Evolutionary conservation across 2,113 vertebrate species (phyloP).

Genomic region (Helogale parvula): DNA sequence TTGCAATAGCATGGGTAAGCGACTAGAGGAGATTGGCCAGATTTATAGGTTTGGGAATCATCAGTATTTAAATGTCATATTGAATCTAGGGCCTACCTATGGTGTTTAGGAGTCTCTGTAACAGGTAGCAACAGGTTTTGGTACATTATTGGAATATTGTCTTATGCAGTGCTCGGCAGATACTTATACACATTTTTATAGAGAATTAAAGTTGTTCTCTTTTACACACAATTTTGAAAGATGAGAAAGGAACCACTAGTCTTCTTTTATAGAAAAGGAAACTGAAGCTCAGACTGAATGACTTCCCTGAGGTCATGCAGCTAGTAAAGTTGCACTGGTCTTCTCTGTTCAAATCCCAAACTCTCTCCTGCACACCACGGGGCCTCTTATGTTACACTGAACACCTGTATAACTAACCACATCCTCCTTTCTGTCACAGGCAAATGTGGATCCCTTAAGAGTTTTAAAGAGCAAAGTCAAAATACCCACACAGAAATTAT

Average conservation of each 20-base stretch:
- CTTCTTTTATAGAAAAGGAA: not conserved
- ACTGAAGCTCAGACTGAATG: not conserved
- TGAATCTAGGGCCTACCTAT: not conserved
- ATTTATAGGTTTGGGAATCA: not conserved
- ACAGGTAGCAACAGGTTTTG: not conserved
- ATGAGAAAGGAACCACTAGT: not conserved
- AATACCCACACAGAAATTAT: conserved; percentile 4
- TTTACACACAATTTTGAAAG: not conserved
- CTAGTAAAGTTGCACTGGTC: not conserved
- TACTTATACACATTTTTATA: not conserved
- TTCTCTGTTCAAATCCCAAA: not conserved
- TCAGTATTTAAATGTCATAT: not conserved
- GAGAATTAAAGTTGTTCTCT: not conserved
- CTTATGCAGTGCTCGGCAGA: not conserved
- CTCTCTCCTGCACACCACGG: not conserved
- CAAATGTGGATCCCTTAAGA: not conserved
- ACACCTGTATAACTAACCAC: not conserved
- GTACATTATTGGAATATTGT: not conserved
- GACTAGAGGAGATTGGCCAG: not conserved
- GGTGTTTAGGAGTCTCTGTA: not conserved
- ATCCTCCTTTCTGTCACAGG: conserved; percentile 27
- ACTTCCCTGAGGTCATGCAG: not conserved
- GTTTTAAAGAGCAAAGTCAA: conserved; percentile 21
- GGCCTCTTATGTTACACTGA: not conserved
- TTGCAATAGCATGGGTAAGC: not conserved